Conservation (phyloP, 2,113 vertebrate species). For the Atherinomorus stipes region DNA sequence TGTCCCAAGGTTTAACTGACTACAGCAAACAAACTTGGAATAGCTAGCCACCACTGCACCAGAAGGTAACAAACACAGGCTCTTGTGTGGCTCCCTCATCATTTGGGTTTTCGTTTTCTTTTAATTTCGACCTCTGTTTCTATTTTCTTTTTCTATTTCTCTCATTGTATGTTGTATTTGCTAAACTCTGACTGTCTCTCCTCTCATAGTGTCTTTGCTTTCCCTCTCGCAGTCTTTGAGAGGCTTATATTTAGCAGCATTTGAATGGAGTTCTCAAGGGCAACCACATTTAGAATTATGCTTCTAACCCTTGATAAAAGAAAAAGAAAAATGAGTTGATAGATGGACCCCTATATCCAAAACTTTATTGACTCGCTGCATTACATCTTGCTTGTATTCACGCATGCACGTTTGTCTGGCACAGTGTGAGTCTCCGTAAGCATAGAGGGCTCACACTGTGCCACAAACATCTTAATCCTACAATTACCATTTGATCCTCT, state of each 20-base stretch:
- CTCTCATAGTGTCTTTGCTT: slow-evolving; percentile 17
- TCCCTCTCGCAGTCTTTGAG: slow-evolving; percentile 25
- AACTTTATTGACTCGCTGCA: slow-evolving; percentile 14
- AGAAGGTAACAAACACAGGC: background rate
- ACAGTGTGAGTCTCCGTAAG: slow-evolving; percentile 8
- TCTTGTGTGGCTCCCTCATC: slow-evolving; percentile 11
- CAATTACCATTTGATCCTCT: slow-evolving; percentile 56
- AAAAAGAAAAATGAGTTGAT: slow-evolving; percentile 8
- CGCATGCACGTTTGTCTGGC: slow-evolving; percentile 19
- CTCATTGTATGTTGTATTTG: background rate
- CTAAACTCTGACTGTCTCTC: slow-evolving; percentile 14
- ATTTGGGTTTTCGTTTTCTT: background rate
- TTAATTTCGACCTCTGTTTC: slow-evolving; percentile 12
- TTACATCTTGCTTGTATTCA: slow-evolving; percentile 8
- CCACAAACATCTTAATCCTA: slow-evolving; percentile 36
- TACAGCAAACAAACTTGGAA: slow-evolving; percentile 44
- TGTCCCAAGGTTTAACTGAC: slow-evolving; percentile 39
- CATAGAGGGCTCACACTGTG: slow-evolving; percentile 33
- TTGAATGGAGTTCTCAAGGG: slow-evolving; percentile 34
- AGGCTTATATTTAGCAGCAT: slow-evolving; percentile 58
- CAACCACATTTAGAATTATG: slow-evolving; percentile 46
- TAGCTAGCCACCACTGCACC: background rate
- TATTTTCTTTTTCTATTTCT: slow-evolving; percentile 1
- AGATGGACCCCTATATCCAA: slow-evolving; percentile 37
- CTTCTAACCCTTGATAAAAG: slow-evolving; percentile 42